Conservation (phyloP, 2,113 vertebrate genomes). For the Onychorhynchus coronatus region DNA sequence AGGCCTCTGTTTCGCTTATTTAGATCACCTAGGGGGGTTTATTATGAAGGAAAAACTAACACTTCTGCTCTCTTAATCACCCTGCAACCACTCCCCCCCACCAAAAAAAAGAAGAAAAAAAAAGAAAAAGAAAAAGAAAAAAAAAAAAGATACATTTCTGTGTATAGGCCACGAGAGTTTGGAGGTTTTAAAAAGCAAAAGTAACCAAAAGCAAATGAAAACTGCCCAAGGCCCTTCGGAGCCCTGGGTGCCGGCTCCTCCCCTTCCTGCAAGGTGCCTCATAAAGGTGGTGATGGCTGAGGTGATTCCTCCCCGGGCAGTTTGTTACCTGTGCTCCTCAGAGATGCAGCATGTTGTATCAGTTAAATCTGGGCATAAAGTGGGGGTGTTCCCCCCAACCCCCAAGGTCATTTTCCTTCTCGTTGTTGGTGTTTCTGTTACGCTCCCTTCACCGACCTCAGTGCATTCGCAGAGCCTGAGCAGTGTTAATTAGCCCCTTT, state of each 20-base stretch:
- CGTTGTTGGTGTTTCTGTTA: accelerated
- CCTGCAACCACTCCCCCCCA: neutral
- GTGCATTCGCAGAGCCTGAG: accelerated
- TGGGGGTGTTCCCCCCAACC: accelerated
- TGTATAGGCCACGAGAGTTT: accelerated
- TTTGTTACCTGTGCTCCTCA: accelerated
- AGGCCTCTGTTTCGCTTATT: neutral
- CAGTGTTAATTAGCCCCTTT: neutral
- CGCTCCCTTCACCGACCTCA: neutral
- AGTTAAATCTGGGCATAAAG: neutral
- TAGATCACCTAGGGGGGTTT: neutral
- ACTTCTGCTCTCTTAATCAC: neutral
- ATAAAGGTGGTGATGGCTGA: accelerated
- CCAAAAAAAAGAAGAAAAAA: neutral
- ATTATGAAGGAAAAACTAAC: neutral
- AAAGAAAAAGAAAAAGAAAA: no score
- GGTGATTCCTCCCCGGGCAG: accelerated
- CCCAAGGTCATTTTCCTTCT: neutral
- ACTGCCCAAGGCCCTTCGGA: neutral
- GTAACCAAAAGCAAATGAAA: neutral
- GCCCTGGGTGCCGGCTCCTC: neutral
- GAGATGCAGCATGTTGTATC: neutral
- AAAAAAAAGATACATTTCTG: neutral
- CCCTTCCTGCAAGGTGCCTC: neutral
- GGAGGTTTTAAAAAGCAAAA: neutral